A percentile compares a stretch with the other conserved stretches of the same genome.
These are phyloP conservation scores for Lordiphosa collinella DNA, from an alignment of 1,140 invertebrate species.

Conservation along the genomic window DNA sequence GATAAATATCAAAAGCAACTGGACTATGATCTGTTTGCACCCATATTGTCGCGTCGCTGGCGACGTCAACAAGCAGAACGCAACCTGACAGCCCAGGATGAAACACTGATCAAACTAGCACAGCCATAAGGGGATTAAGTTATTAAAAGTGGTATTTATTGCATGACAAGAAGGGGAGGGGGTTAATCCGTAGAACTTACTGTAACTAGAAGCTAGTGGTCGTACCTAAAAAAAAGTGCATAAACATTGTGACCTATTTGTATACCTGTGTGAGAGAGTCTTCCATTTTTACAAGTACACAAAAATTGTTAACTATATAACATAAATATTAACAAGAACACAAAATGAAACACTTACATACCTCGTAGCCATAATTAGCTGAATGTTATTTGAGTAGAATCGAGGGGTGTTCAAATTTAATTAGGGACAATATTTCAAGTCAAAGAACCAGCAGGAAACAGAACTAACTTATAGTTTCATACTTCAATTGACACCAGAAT, in stretches of 20 bases:
- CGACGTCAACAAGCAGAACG: conserved; percentile 26
- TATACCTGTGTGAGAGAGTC: conserved; percentile 63
- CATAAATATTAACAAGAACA: conserved; percentile 16
- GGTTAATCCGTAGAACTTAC: not conserved
- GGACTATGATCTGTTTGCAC: conserved; percentile 85
- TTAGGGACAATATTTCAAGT: conserved; percentile 12
- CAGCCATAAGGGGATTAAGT: conserved; percentile 16
- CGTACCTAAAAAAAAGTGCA: conserved; percentile 60
- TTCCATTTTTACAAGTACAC: conserved; percentile 51
- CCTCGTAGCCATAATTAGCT: conserved; percentile 31
- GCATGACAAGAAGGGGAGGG: conserved; percentile 13
- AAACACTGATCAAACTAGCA: conserved; percentile 46
- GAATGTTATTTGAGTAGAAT: conserved; percentile 29
- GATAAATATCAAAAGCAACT: conserved; percentile 44
- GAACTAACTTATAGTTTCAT: too few species aligned
- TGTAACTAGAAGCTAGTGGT: conserved; percentile 26
- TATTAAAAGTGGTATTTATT: conserved; percentile 25
- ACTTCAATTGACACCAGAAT: too few species aligned
- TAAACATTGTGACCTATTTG: conserved; percentile 68
- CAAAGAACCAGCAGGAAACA: not conserved
- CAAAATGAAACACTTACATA: conserved; percentile 9
- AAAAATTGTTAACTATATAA: conserved; percentile 22
- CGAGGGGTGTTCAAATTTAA: conserved; percentile 8
- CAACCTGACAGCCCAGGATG: conserved; percentile 21
- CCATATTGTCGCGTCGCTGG: conserved; percentile 81